Evolutionary conservation across 2,888 invertebrate species (phyloP).

Genomic region (Ellobium chinense): DNA sequence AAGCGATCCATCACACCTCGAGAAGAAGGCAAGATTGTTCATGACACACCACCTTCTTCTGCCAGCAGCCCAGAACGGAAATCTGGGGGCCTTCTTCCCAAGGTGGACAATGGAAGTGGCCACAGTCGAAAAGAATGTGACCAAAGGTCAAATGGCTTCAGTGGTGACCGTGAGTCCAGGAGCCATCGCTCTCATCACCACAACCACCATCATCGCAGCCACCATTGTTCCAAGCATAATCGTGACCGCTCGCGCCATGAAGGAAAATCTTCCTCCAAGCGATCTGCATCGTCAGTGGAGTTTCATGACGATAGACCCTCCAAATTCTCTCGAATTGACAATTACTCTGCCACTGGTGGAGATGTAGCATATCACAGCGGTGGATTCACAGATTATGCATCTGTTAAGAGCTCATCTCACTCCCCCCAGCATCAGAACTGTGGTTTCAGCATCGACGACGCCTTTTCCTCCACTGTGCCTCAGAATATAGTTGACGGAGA

Average conservation of each 20-base stretch:
- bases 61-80: slow-evolving; percentile 7
- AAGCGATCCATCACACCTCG: slow-evolving; percentile 34
- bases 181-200: slow-evolving; percentile 28
- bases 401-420: slow-evolving; percentile 9
- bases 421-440: slow-evolving; percentile 23
- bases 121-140: slow-evolving; percentile 5
- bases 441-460: slow-evolving; percentile 44
- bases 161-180: slow-evolving; percentile 2
- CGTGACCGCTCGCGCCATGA: slow-evolving; percentile 35
- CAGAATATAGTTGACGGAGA: slow-evolving; percentile 39
- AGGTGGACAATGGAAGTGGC: background rate
- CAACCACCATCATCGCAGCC: slow-evolving; percentile 25
- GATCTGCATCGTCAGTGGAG: slow-evolving; percentile 27
- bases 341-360: background rate
- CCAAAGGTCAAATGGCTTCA: slow-evolving; percentile 18
- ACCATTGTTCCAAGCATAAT: slow-evolving; percentile 30
- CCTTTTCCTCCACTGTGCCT: slow-evolving; percentile 43
- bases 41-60: slow-evolving; percentile 12
- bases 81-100: slow-evolving; percentile 35
- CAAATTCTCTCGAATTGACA: slow-evolving; percentile 12
- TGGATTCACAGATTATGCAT: background rate
- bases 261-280: slow-evolving; percentile 22
- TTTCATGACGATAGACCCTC: slow-evolving; percentile 30
- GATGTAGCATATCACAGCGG: background rate
- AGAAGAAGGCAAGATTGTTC: slow-evolving; percentile 37